Base-by-base conservation (phyloP, 2,797 vertebrate genomes). In the Allobates femoralis region DNA sequence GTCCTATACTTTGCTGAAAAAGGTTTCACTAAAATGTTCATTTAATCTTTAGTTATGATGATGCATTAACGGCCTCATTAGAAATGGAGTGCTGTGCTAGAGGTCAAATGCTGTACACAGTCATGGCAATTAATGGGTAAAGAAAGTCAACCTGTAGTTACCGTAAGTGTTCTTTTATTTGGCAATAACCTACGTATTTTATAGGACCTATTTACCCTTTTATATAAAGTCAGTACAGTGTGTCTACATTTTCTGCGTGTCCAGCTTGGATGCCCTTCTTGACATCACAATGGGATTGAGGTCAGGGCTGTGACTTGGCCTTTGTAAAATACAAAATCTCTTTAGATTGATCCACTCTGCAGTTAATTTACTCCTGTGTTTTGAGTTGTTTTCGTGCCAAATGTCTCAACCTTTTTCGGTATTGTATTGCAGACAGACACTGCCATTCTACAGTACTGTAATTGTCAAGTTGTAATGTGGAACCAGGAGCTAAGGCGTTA, bases 261-360 rank as follows among this genome's bases (percentile, higher is more conserved):
- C 67, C 34, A 23, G 19, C 10, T 3, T n/a, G 8, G 16, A 41
- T 5, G 67, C 67, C 10, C 34, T 41, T 21, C 10, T 23, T 69
- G 30, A 69, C 18, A 30, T 69, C 66, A 62, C 11, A 46, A 11
- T 71, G 37, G 67, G 34, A 71, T 71, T 23, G 67, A 71, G 34
- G 34, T 71, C 67, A 71, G 67, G 3, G 23, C 67, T 71, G 19
- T n/a, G 67, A 71, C 34, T 41, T n/a, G 67, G 67, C 67, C 67
- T 71, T 41, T 46, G 23, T 12, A 30, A 46, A 71, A 71, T 41
- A 41, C 67, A 41, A 23, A 41, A 71, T 71, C 34, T n/a, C 67
- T 71, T 71, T 11, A 23, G 34, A 71, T 71, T 71, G 67, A 71
- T 71, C 67, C 67, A 12, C 67, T 46, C 67, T 71, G 34, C 67